These are phyloP conservation scores for Neuroscelio doddi DNA, from an alignment of 2,888 invertebrate genomes.

Conservation along the genomic window DNA sequence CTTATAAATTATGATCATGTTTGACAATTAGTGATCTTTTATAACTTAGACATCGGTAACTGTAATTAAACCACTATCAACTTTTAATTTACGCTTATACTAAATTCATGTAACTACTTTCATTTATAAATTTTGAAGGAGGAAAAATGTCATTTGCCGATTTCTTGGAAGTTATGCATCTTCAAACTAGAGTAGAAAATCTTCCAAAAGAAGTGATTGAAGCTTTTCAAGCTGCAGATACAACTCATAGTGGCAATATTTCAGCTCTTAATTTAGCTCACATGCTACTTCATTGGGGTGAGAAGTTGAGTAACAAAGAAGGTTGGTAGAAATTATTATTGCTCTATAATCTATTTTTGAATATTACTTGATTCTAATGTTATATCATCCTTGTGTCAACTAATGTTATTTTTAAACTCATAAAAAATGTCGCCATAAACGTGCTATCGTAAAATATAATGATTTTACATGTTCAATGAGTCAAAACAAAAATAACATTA, in stretches of 20 bases:
- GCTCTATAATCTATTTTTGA: no score
- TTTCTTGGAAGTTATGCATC: constrained; percentile 95
- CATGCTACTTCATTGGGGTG: constrained; percentile 93
- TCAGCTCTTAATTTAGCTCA: constrained; percentile 88
- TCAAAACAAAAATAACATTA: no score
- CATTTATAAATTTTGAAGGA: constrained; percentile 73
- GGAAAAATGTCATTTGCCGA: constrained; percentile 97
- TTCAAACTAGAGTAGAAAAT: constrained; percentile 88
- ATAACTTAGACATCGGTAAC: no score
- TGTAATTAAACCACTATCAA: no score
- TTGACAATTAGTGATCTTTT: no score
- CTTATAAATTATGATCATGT: no score
- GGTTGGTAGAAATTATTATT: constrained; percentile 67
- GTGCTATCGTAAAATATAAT: background rate
- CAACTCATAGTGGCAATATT: constrained; percentile 81
- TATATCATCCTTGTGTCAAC: no score
- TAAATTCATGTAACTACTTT: background rate
- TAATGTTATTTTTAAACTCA: no score
- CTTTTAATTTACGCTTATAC: no score
- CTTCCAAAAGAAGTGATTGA: constrained; percentile 88
- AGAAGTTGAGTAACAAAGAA: constrained; percentile 81
- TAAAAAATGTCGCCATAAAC: background rate
- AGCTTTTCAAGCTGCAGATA: constrained; percentile 92
- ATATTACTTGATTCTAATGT: no score
- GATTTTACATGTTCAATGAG: no score